phyloP scores from a whole-genome alignment of 2,797 vertebrate species.

The Lepus townsendii region DNA sequence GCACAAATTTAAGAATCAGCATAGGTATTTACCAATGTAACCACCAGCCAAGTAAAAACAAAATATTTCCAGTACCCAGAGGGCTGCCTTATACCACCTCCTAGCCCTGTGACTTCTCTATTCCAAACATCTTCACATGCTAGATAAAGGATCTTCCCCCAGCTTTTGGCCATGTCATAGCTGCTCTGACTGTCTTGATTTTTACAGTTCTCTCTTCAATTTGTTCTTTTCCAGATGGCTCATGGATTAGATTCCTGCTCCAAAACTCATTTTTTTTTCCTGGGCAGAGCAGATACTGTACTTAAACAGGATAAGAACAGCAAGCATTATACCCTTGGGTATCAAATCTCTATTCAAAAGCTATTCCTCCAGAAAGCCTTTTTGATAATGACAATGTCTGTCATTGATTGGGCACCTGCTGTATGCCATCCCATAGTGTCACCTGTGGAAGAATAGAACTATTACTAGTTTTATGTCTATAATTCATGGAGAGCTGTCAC shows the following conservation, averaged over 20 bases:
- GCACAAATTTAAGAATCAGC: background rate
- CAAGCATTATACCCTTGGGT: fast-evolving
- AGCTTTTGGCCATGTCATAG: background rate
- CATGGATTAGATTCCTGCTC: background rate
- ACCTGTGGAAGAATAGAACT: background rate
- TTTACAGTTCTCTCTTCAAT: background rate
- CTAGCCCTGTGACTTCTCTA: background rate
- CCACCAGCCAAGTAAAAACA: background rate
- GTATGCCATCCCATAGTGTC: background rate
- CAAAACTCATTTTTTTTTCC: background rate
- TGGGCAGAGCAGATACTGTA: background rate
- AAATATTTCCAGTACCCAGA: background rate
- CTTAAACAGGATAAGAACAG: background rate
- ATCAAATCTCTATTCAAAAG: background rate
- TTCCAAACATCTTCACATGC: background rate
- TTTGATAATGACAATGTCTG: background rate
- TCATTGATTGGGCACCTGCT: background rate
- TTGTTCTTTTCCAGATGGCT: background rate
- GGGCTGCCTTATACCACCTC: background rate
- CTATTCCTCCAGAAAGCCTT: background rate
- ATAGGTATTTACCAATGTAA: background rate
- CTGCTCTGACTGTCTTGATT: background rate
- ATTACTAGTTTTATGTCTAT: background rate
- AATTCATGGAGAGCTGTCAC: background rate
- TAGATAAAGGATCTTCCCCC: background rate